Percentiles rank a stretch among this genome's conserved stretches.
These are phyloP conservation scores for Colaptes auratus DNA, from an alignment of 2,113 vertebrate species.

Conservation along the genomic window DNA sequence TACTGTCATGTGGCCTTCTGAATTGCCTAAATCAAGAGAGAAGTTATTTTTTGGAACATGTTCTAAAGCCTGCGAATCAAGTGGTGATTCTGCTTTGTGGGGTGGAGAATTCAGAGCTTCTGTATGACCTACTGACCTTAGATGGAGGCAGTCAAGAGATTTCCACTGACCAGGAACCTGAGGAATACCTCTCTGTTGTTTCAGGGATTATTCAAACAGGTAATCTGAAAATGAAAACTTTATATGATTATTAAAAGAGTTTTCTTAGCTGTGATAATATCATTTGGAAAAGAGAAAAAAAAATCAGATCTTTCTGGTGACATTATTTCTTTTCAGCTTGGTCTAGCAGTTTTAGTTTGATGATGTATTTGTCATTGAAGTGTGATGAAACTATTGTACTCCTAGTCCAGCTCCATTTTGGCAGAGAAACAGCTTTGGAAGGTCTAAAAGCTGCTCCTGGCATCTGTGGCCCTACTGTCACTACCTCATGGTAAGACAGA, in stretches of 20 bases:
- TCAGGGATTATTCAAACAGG: slow-evolving; percentile 79
- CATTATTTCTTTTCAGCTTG: not conserved
- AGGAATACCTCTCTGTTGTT: slow-evolving; percentile 82
- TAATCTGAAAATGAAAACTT: slow-evolving; percentile 45
- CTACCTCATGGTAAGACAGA: not conserved
- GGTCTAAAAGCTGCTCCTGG: not conserved
- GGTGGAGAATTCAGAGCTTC: slow-evolving; percentile 76
- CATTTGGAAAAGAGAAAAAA: not conserved
- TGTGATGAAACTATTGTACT: not conserved
- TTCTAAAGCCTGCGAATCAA: slow-evolving; percentile 73
- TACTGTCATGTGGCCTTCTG: slow-evolving; percentile 84
- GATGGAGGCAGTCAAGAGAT: slow-evolving; percentile 75
- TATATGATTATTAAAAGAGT: not conserved
- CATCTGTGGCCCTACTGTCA: not conserved
- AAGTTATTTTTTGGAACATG: slow-evolving; percentile 76
- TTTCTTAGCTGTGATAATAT: not conserved
- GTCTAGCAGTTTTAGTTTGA: not conserved
- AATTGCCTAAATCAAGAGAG: slow-evolving; percentile 71
- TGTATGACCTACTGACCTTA: slow-evolving; percentile 79
- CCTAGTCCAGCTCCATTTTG: not conserved
- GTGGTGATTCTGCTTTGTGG: slow-evolving; percentile 89
- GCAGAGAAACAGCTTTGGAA: not conserved
- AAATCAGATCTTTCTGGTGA: not conserved
- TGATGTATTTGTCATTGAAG: not conserved
- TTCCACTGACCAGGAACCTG: slow-evolving; percentile 83